Evolutionary conservation across 2,797 vertebrate species (phyloP), one percentile per base, ranked within the genome.

Genomic region (Sus cebifrons): DNA sequence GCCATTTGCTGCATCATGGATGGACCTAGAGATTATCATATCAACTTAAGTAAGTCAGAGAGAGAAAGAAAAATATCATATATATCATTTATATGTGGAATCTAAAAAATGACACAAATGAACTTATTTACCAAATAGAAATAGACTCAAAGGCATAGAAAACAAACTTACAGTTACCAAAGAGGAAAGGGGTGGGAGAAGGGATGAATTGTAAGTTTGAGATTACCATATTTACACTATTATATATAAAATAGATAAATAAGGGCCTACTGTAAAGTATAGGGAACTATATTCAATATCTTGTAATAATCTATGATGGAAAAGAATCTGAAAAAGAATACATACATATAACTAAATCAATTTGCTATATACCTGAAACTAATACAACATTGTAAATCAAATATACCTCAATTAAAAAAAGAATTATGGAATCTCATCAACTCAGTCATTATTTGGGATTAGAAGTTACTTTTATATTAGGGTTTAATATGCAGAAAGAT

Each of bases 401-500:
- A 27, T 75, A 12, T 56, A 77, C 49, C 54, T 77, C 3, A 77
- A 77, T 77, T n/a, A 77, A 56, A 77, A 77, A 23, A 62, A 23
- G 54, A 32, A 32, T 78, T 56, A 56, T 32, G 75, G 52, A 32
- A 18, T 95, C 12, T 94, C 56, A 82, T 95, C 88, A 94, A n/a
- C 81, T 95, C 27, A 90, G 81, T 95, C 91, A 93, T 86, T 92
- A 86, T 74, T 84, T 96, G 65, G 36, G 70, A 93, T 71, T 62
- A 96, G 65, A 17, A 96, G 74, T 86, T 91, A 83, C 86, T 92
- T 96, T 84, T 60, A 96, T 97, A 96, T 90, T 94, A 86, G 92
- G 78, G 49, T 84, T 95, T 40, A 75, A 49, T 88, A 97, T 49
- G 36, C 86, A 87, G 70, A 49, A 87, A 58, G 68, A 92, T 75